A percentile compares a stretch with the other conserved stretches of the same genome.
Evolutionary conservation across 2,797 vertebrate species (phyloP).

Genomic region (Aratinga solstitialis): DNA sequence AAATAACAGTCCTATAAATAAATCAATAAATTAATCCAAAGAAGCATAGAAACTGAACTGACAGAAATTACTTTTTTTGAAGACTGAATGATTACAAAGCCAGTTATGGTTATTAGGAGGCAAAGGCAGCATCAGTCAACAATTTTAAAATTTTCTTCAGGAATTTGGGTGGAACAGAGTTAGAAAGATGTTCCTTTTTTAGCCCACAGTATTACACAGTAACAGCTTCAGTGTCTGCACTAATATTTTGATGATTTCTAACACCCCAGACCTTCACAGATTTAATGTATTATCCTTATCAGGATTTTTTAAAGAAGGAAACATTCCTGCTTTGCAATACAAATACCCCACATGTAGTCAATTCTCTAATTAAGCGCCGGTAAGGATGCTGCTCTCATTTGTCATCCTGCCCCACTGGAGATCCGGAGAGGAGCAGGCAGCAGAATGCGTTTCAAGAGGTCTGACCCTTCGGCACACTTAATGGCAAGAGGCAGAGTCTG

Average conservation of each 20-base stretch:
- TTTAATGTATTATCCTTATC: neutral
- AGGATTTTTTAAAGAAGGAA: neutral
- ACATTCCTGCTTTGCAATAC: neutral
- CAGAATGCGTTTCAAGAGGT: neutral
- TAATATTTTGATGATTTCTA: neutral
- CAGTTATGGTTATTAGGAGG: neutral
- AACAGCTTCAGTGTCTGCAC: neutral
- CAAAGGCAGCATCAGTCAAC: neutral
- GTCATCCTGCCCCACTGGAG: neutral
- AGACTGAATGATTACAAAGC: neutral
- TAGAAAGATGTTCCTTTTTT: neutral
- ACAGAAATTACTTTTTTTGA: neutral
- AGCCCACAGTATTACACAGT: neutral
- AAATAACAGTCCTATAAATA: neutral
- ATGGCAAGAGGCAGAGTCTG: neutral
- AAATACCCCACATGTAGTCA: neutral
- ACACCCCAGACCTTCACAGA: neutral
- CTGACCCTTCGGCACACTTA: neutral
- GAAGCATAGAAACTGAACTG: neutral
- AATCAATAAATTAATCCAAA: neutral
- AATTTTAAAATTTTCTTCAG: neutral
- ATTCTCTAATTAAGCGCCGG: neutral
- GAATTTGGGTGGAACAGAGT: fast-evolving
- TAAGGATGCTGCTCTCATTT: neutral
- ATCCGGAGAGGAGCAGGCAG: neutral